Conservation (phyloP, 2,797 vertebrate genomes). For the Arremon brunneinucha region DNA sequence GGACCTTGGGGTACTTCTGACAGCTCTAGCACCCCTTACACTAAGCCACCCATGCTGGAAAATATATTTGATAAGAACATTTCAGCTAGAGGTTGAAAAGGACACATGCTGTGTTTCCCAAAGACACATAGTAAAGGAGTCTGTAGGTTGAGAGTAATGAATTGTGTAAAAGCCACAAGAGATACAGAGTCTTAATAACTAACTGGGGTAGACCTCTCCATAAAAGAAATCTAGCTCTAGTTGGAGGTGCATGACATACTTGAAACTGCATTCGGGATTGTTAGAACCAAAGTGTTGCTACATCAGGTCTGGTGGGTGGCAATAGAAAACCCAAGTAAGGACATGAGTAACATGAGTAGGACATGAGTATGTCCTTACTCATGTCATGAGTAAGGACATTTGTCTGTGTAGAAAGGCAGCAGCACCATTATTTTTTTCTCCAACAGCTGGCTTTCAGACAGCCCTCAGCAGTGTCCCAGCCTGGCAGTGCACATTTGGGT, state of each 20-base stretch:
- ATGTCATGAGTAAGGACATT: neutral
- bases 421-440: neutral
- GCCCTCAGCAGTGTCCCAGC: neutral
- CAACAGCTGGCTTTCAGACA: neutral
- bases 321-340: neutral
- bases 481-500: neutral
- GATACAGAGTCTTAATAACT: neutral
- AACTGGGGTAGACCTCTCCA: neutral
- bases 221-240: neutral
- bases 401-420: neutral
- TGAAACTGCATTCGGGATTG: neutral
- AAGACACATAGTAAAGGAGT: neutral
- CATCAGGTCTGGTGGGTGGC: neutral
- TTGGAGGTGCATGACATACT: neutral
- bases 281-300: neutral
- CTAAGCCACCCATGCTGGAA: neutral
- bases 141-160: neutral
- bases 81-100: neutral
- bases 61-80: neutral
- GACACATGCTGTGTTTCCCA: neutral
- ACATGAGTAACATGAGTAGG: neutral
- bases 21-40: neutral
- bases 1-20: neutral
- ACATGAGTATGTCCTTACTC: no score
- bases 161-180: neutral